phyloP scores from a whole-genome alignment of 37 sponge, comb jelly and placozoan genomes.

The Cliona cf. orientalis region DNA sequence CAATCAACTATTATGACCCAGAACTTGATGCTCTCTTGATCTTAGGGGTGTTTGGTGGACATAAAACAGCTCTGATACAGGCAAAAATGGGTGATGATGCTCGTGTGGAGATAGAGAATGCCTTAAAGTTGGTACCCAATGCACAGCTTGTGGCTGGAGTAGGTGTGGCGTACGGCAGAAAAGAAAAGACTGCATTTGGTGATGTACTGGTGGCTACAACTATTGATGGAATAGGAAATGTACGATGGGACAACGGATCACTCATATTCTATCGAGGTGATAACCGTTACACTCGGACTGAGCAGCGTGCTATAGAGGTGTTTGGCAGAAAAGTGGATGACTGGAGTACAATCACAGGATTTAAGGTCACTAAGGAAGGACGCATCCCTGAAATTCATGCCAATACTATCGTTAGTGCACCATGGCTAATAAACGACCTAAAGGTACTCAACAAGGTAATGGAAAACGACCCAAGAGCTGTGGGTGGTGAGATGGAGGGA shows the following conservation, averaged over 20 bases:
- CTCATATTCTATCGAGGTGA: neutral
- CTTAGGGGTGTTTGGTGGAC: constrained; percentile 19
- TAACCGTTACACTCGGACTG: neutral
- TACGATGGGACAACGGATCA: neutral
- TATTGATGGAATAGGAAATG: neutral
- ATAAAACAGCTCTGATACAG: constrained; percentile 17
- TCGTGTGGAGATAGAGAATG: constrained; percentile 11
- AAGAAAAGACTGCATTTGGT: neutral
- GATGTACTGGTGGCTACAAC: constrained; percentile 27
- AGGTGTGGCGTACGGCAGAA: constrained; percentile 3
- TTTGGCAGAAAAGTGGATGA: neutral
- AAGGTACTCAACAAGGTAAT: neutral
- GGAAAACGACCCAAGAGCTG: constrained; percentile 8
- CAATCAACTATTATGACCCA: neutral
- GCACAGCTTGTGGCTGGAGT: neutral
- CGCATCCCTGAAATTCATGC: neutral
- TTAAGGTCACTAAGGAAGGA: neutral
- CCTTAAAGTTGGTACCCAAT: neutral
- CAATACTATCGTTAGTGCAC: neutral
- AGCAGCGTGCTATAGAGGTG: neutral
- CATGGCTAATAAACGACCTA: neutral
- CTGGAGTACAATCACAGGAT: neutral
- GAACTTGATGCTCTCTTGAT: neutral
- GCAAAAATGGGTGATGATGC: constrained; percentile 14
- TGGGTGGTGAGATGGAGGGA: constrained; percentile 45